Conservation (phyloP, 2,888 invertebrate genomes). For the Palloptera scutellata region DNA sequence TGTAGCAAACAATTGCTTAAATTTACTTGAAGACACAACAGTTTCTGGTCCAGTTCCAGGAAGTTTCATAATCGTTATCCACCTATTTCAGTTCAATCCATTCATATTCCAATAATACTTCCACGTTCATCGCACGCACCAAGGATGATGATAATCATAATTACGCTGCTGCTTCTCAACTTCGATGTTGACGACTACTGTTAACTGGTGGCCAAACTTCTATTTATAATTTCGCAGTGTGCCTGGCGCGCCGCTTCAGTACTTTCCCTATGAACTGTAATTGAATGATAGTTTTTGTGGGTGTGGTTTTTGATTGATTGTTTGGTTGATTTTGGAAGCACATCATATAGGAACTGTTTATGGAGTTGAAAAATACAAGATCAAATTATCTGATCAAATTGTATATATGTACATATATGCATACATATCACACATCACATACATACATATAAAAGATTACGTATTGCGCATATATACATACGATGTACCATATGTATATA, state of each 20-base stretch:
- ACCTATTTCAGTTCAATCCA: no score
- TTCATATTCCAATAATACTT: no score
- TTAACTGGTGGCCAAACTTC: neutral
- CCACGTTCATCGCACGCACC: no score
- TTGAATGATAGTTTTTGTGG: conserved; percentile 29
- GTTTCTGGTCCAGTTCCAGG: conserved; percentile 66
- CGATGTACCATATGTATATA: no score
- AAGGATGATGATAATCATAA: no score
- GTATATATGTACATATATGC: no score
- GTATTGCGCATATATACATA: no score
- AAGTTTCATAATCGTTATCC: conserved; percentile 44
- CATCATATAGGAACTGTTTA: conserved; percentile 19
- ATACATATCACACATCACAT: no score
- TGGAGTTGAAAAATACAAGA: no score
- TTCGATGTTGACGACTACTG: neutral
- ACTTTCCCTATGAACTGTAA: conserved; percentile 51
- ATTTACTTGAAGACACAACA: conserved; percentile 63
- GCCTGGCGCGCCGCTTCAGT: conserved; percentile 37
- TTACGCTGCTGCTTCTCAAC: neutral
- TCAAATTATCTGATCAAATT: no score
- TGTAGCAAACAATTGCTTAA: conserved; percentile 22
- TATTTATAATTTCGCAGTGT: neutral
- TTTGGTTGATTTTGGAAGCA: conserved; percentile 30
- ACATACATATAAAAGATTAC: no score
- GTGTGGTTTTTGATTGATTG: neutral